Base-by-base conservation (phyloP, 2,888 invertebrate species). In the Ophioninae sp. region DNA sequence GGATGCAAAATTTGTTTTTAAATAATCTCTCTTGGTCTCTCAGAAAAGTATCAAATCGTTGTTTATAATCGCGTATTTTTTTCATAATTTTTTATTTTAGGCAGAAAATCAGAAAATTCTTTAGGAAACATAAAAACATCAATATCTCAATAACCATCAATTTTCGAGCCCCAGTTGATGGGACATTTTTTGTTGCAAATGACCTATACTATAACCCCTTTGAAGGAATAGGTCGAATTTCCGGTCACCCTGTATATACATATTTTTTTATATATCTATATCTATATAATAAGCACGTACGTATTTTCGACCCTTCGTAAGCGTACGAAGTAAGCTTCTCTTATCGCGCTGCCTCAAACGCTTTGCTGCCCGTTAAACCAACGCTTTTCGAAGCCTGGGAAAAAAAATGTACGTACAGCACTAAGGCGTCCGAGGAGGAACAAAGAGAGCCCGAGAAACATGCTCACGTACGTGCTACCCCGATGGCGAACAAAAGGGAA, bases 321-420 rank as follows among this genome's bases (percentile, higher is more conserved):
- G 86, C 39, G 78, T 86, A 84, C 79, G 74, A 77, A 65, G 51
- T 82, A 83, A 82, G 82, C 85, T 86, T 83, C 83, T 76, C 81
- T 82, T 76, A 84, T 84, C 82, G 64, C 79, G 79, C 69, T 78
- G 67, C 79, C 59, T 10, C 22, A 72, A 73, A 83, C 81, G 78
- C 83, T 82, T 84, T 83, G 69, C 79, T 67, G 51, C 80, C 71
- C 79, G 82, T 82, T 79, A 85, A 84, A 81, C 82, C 61, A 84
- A 84, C 81, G 74, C 64, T 13, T 51, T 51, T 77, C 58, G 65
- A 69, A 75, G 81, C 83, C 76, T 51, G 51, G 51, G 41, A 9
- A 9, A 73, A 63, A 81, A 79, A 84, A 84, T 78, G 81, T 74
- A 83, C 83, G 61, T 81, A 20, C 67, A 80, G 51, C 64, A 80